Base-by-base conservation (phyloP, 2,888 invertebrate species). In the Tetragonisca angustula region DNA sequence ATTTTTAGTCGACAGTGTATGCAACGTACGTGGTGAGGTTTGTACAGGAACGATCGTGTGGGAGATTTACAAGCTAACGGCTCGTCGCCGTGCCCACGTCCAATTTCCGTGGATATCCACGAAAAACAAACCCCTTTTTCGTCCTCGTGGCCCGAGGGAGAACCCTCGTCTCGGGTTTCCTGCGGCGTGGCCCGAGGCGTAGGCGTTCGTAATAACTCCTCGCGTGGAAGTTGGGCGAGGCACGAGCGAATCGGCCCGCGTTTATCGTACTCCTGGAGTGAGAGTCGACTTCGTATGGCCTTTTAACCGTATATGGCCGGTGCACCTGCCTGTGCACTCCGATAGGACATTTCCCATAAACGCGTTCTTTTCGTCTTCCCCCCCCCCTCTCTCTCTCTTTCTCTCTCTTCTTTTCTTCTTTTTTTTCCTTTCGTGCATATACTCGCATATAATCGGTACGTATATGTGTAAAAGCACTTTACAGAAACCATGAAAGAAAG, bases 221-320 rank as follows among this genome's bases (percentile, higher is more conserved):
- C 88, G 86, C 76, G 86, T 86, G 87, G 86, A 91, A 87, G 89
- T 87, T 91, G 88, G 91, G 89, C 91, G 88, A 88, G 89, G 89
- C 90, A 88, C 88, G 87, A 88, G 90, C 88, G 89, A 87, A 88
- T 88, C 89, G 79, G 79, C 82, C 78, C 89, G 85, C 88, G 89
- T 91, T 91, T 91, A 91, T 92, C 90, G 91, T 86, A 84, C 83
- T 81, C 82, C 83, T 86, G 83, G 87, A 84, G 91, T 84, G 87
- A 89, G 91, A 90, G 89, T 86, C 88, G 84, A 88, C 86, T 85
- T 77, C 86, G 90, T 89, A 88, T 91, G 90, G 91, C 92, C 93
- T 92, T 93, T 93, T 93, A 93, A 93, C 93, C 93, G 92, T 93
- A 93, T 92, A 92, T 90, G 91, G 93, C 83, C 74, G 76, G 81